phyloP scores from a whole-genome alignment of 2,888 invertebrate species.

The Melinopterus prodromus region DNA sequence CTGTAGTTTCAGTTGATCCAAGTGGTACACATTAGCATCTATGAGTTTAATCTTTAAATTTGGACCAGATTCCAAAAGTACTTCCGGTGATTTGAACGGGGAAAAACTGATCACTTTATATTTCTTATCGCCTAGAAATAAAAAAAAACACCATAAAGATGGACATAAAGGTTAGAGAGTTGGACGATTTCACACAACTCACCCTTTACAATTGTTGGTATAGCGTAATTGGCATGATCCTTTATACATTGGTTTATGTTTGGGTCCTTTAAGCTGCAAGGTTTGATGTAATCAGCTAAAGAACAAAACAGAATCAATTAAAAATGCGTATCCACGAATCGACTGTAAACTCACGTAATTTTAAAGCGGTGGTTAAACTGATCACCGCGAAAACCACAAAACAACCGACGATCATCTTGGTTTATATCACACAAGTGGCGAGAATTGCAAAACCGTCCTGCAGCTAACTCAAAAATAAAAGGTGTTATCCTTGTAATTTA shows the following conservation, averaged over 20 bases:
- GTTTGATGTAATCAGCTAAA: constrained; percentile 36
- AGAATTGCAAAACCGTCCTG: no score
- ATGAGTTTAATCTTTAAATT: constrained; percentile 13
- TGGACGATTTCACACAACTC: neutral
- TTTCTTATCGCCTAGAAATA: constrained; percentile 18
- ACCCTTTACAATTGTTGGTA: constrained; percentile 29
- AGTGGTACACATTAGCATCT: constrained; percentile 12
- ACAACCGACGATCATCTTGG: neutral
- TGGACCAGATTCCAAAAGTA: neutral
- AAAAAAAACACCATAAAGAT: neutral
- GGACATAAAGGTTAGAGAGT: neutral
- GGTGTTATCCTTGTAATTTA: neutral
- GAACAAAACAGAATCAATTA: no score
- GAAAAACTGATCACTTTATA: constrained; percentile 21
- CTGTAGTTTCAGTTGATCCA: constrained; percentile 6
- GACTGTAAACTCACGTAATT: neutral
- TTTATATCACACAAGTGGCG: neutral
- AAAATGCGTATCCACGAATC: neutral
- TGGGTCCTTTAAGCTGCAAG: constrained; percentile 38
- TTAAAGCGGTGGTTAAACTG: neutral
- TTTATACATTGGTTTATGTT: constrained; percentile 39
- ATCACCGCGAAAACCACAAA: neutral
- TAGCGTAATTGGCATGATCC: constrained; percentile 34
- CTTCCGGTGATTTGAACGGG: neutral
- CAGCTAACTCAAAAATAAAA: no score